A percentile compares a stretch with the other conserved stretches of the same genome.
These are phyloP conservation scores for Megalopta genalis DNA, from an alignment of 1,140 invertebrate species.

Conservation along the genomic window DNA sequence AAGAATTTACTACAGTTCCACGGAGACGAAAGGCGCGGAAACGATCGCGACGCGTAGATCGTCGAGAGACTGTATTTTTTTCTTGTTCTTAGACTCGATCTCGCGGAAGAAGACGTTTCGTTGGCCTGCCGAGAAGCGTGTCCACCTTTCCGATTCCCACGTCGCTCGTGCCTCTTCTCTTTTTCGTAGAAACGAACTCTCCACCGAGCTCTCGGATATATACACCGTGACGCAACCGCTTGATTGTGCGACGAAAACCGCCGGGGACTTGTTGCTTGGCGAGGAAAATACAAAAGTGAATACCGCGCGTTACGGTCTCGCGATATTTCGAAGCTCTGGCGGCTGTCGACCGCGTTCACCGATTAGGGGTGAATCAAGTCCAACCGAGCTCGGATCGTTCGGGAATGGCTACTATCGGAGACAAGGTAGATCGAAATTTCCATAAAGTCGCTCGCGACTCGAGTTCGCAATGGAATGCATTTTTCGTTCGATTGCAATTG, in stretches of 20 bases:
- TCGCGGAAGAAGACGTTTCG: neutral
- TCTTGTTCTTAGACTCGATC: constrained; percentile 1
- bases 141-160: neutral
- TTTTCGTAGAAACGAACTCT: constrained; percentile 46
- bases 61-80: neutral
- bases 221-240: constrained; percentile 13
- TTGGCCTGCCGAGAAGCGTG: constrained; percentile 49
- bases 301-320: neutral
- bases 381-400: neutral
- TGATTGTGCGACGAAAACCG: constrained; percentile 28
- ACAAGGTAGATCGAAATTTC: no score
- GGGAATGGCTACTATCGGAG: no score
- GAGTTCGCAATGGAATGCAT: no score
- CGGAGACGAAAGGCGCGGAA: neutral
- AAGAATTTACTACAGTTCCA: no score
- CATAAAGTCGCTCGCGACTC: no score
- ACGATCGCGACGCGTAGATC: neutral
- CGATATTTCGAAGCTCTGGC: no score
- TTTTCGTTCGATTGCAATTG: no score
- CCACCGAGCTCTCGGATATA: constrained; percentile 34
- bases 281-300: constrained; percentile 2
- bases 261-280: neutral
- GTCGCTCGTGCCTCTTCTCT: neutral
- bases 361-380: constrained; percentile 11
- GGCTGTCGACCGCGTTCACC: constrained; percentile 15